A percentile compares a stretch with the other conserved stretches of the same genome.
phyloP scores from a whole-genome alignment of 2,888 invertebrate species.

The Pristionchus maxplancki region DNA sequence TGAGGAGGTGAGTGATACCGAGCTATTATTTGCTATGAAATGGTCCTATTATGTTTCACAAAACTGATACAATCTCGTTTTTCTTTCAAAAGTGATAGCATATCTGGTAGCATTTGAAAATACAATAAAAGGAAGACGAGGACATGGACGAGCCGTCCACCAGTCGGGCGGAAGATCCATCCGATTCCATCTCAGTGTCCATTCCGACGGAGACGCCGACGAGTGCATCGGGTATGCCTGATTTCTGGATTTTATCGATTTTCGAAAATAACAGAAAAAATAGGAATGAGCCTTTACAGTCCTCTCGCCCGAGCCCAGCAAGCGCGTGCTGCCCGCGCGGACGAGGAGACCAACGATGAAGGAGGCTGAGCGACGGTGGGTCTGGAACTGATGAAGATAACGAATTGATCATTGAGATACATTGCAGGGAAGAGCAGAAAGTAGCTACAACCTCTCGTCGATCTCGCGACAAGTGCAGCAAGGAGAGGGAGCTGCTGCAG shows the following conservation, averaged over 20 bases:
- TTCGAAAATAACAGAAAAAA: neutral
- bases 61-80: no score
- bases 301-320: neutral
- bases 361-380: neutral
- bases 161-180: neutral
- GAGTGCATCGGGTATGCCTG: neutral
- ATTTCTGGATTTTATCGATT: no score
- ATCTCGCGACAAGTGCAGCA: no score
- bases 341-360: constrained; percentile 17
- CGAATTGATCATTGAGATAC: no score
- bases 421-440: neutral
- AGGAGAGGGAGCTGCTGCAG: neutral
- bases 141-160: neutral
- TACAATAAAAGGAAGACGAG: no score
- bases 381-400: neutral
- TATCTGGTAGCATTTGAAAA: no score
- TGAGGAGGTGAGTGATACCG: neutral
- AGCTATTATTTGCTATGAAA: no score
- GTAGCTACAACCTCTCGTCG: neutral
- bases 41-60: no score
- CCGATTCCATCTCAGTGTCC: neutral
- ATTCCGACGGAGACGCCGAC: neutral
- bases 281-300: neutral
- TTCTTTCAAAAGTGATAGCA: no score
- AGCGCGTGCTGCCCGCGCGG: neutral